Evolutionary conservation across 2,888 invertebrate genomes (phyloP), one percentile per base, ranked within the genome.

Genomic region (Drosophila bunnanda): DNA sequence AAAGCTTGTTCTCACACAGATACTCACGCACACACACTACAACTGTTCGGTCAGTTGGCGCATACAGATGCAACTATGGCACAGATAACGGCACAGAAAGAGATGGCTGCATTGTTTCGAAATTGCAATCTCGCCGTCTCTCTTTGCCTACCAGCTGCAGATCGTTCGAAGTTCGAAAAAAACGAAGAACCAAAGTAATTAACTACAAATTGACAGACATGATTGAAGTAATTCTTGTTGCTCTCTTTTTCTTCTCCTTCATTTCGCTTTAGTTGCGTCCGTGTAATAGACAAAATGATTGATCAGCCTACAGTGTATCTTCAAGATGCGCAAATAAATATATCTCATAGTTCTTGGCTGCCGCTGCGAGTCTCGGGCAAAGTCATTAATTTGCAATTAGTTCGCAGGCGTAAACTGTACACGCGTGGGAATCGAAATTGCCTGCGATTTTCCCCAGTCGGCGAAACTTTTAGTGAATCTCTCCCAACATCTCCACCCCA

Each of bases 311-410:
- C 30, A 5, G 17, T 20, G 67, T 57, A 58, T 59, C 68, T 61
- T 50, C 64, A 52, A 68, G 82, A 88, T 82, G 85, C 64, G 84
- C 82, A 76, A 79, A 78, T 73, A 44, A 4, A 22, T 12, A 41
- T 39, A 78, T 72, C 54, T 48, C 39, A 30, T 54, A 70, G 80
- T 82, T 82, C 80, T 77, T 36, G 39, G 57, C 34, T 43, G 56
- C 39, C 66, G 77, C 52, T 68, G 50, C 46, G 75, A 75, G 68
- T 68, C 46, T 67, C 39, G 58, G 61, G 52, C 77, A 73, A 84
- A 86, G 80, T 86, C 86, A 86, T 86, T 86, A 86, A 88, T 86
- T 88, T 86, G 86, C 86, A 86, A 86, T 86, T 88, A 86, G 86
- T 81, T 83, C 61, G 75, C 54, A 64, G 84, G 74, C 75, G 72